Evolutionary conservation across 2,113 vertebrate genomes (phyloP).

Genomic region (Macquaria australasica): DNA sequence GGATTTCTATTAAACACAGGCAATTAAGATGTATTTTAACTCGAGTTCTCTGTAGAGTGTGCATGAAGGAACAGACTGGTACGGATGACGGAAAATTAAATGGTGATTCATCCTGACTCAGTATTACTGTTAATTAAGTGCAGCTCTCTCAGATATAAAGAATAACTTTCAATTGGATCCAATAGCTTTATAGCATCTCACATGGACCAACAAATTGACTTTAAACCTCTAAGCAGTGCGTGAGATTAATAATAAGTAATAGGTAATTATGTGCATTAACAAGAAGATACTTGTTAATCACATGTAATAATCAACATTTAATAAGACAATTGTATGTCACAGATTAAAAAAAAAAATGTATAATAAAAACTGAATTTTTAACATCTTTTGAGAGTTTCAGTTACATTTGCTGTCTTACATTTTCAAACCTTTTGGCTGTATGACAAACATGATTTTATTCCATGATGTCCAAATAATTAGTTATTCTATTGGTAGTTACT

Average conservation of each 20-base stretch:
- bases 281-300: not conserved
- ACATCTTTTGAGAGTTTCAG: not conserved
- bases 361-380: not conserved
- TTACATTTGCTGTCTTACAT: not conserved
- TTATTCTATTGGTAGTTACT: not conserved
- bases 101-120: no score
- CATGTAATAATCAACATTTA: not conserved
- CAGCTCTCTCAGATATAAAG: constrained; percentile 1
- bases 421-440: not conserved
- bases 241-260: not conserved
- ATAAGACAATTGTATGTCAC: not conserved
- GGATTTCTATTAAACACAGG: not conserved
- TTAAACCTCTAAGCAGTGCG: not conserved
- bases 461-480: not conserved
- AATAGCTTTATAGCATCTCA: not conserved
- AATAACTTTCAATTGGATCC: not conserved
- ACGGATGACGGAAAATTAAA: no score
- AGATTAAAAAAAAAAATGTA: not conserved
- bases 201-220: not conserved
- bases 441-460: not conserved
- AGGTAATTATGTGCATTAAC: not conserved
- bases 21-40: not conserved
- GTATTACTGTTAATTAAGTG: no score
- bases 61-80: no score
- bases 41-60: not conserved